Percentiles rank a stretch among this genome's conserved stretches.
Conservation (phyloP, 2,113 vertebrate genomes). For the Entelurus aequoreus region DNA sequence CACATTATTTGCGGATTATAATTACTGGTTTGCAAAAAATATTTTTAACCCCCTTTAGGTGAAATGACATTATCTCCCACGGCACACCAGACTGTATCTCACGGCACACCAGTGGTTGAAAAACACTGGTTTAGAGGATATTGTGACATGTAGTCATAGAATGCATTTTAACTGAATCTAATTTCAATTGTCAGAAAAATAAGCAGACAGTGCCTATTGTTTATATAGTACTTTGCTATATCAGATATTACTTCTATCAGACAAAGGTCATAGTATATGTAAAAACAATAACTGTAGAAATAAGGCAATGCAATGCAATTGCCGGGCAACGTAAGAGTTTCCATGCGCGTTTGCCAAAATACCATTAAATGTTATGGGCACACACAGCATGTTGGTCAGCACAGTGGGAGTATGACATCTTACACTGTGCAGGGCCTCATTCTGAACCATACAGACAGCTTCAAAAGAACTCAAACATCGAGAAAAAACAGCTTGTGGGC, state of each 20-base stretch:
- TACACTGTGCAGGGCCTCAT: conserved; percentile 74
- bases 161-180: too few species aligned
- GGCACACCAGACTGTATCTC: too few species aligned
- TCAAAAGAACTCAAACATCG: conserved; percentile 67
- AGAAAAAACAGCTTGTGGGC: conserved; percentile 49
- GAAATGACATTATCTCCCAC: too few species aligned
- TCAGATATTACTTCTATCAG: conserved; percentile 34
- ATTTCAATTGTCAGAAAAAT: conserved; percentile 47
- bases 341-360: conserved; percentile 72
- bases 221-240: conserved; percentile 9
- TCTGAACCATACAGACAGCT: conserved; percentile 65
- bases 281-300: conserved; percentile 40
- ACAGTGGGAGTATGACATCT: conserved; percentile 74
- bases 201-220: conserved; percentile 56
- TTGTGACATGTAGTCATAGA: too few species aligned
- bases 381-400: conserved; percentile 71
- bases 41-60: too few species aligned
- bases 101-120: too few species aligned
- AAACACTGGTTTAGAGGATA: too few species aligned
- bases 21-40: too few species aligned
- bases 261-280: conserved; percentile 54
- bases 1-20: too few species aligned
- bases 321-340: conserved; percentile 73
- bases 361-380: conserved; percentile 78
- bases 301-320: conserved; percentile 57